These are phyloP conservation scores for Rhyacichthys aspro DNA, from an alignment of 2,797 vertebrate species.

Conservation along the genomic window DNA sequence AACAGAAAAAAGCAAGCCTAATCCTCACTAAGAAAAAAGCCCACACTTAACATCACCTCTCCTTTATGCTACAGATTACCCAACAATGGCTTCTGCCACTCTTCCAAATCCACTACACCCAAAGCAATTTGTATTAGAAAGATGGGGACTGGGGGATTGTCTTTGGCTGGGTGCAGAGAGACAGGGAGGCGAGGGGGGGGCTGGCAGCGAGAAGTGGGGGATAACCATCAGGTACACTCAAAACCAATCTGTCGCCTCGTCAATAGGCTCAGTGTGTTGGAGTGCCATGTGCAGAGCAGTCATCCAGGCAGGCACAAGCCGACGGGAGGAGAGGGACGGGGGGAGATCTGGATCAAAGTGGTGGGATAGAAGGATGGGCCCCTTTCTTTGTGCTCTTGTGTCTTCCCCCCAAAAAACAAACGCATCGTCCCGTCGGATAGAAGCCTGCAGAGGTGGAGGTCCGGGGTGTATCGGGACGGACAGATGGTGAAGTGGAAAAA, in stretches of 20 bases:
- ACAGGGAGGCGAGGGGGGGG: conserved; percentile 19
- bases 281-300: conserved; percentile 62
- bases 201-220: conserved; percentile 43
- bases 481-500: conserved; percentile 72
- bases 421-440: conserved; percentile 61
- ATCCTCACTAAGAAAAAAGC: conserved; percentile 72
- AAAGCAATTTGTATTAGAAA: conserved; percentile 73
- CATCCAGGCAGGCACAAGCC: conserved; percentile 54
- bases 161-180: conserved; percentile 58
- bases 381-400: conserved; percentile 71
- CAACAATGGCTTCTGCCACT: conserved; percentile 70
- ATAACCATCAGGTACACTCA: conserved; percentile 76
- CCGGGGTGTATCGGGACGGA: conserved; percentile 29
- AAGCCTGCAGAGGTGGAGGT: conserved; percentile 42
- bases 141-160: conserved; percentile 68
- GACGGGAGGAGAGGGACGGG: conserved; percentile 29
- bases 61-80: conserved; percentile 73
- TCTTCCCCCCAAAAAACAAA: conserved; percentile 69
- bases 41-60: conserved; percentile 71
- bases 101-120: conserved; percentile 75
- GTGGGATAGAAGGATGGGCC: conserved; percentile 65
- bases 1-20: too few species aligned
- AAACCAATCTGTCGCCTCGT: conserved; percentile 78
- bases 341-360: conserved; percentile 60
- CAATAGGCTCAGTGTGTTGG: conserved; percentile 77